Evolutionary conservation across 2,797 vertebrate species (phyloP).

Genomic region (Bradypodion ventrale): DNA sequence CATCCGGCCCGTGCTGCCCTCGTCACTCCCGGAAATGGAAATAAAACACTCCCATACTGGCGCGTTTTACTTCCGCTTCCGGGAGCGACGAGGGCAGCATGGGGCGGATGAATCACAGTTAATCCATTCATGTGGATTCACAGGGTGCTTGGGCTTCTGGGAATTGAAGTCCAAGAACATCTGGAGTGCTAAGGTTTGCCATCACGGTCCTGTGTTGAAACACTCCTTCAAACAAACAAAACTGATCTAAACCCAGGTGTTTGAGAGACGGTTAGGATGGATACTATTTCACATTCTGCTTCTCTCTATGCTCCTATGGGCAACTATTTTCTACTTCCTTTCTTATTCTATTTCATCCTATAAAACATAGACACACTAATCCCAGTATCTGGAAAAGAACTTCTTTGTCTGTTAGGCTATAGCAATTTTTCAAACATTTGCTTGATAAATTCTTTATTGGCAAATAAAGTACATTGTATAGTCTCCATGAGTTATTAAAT

Average conservation of each 20-base stretch:
- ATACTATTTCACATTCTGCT: not conserved
- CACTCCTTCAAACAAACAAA: not conserved
- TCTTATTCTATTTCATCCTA: not conserved
- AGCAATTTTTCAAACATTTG: not conserved
- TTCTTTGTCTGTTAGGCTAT: not conserved
- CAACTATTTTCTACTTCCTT: not conserved
- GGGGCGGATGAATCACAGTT: too few species aligned
- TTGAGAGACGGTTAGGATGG: not conserved
- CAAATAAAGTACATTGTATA: not conserved
- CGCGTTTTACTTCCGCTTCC: too few species aligned
- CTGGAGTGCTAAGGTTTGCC: too few species aligned
- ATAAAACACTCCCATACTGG: too few species aligned
- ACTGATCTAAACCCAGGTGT: not conserved
- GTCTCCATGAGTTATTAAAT: not conserved
- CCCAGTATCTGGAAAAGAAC: not conserved
- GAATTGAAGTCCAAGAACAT: too few species aligned
- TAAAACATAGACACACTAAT: not conserved
- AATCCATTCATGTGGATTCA: too few species aligned
- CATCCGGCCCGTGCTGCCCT: too few species aligned
- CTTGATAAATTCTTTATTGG: not conserved
- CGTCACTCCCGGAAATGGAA: too few species aligned
- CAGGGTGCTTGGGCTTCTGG: too few species aligned
- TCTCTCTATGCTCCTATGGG: too few species aligned
- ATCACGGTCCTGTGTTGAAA: too few species aligned
- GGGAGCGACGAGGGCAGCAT: too few species aligned